A percentile compares a stretch with the other conserved stretches of the same genome.
phyloP scores from a whole-genome alignment of 2,113 vertebrate genomes.

The Malurus alboscapulatus region DNA sequence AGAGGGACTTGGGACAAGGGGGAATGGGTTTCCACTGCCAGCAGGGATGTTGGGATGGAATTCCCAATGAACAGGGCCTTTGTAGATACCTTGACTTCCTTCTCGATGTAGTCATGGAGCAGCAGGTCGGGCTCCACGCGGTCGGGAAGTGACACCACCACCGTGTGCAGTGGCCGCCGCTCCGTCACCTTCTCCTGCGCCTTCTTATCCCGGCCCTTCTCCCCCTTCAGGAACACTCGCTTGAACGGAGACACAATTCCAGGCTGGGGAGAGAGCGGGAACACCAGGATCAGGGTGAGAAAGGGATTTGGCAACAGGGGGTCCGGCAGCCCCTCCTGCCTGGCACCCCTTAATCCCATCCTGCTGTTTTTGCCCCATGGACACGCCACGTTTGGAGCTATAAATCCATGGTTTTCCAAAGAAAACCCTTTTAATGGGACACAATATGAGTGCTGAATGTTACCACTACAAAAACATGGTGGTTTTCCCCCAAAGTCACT shows the following conservation, averaged over 20 bases:
- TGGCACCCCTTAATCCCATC: fast-evolving
- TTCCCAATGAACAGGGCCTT: fast-evolving
- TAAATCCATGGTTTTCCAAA: fast-evolving
- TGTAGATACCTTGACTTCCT: not conserved
- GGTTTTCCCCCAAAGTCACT: not conserved
- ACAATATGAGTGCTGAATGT: fast-evolving
- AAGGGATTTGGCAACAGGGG: fast-evolving
- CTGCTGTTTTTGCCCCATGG: fast-evolving
- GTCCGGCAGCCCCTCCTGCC: not conserved
- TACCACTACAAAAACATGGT: fast-evolving
- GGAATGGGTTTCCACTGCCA: fast-evolving
- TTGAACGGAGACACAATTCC: not conserved
- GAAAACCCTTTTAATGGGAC: not conserved
- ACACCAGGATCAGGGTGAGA: fast-evolving
- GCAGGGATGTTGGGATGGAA: fast-evolving
- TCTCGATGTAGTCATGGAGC: conserved; percentile 21
- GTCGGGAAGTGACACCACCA: not conserved
- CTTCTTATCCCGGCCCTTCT: not conserved
- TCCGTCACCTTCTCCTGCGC: conserved; percentile 5
- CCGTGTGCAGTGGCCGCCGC: conserved; percentile 10
- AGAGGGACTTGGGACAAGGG: fast-evolving
- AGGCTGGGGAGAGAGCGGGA: not conserved
- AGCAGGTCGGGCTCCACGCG: conserved; percentile 20
- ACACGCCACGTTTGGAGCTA: fast-evolving
- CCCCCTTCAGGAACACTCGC: conserved; percentile 18